phyloP scores from a whole-genome alignment of 2,113 vertebrate genomes.

The Glaucidium brasilianum region DNA sequence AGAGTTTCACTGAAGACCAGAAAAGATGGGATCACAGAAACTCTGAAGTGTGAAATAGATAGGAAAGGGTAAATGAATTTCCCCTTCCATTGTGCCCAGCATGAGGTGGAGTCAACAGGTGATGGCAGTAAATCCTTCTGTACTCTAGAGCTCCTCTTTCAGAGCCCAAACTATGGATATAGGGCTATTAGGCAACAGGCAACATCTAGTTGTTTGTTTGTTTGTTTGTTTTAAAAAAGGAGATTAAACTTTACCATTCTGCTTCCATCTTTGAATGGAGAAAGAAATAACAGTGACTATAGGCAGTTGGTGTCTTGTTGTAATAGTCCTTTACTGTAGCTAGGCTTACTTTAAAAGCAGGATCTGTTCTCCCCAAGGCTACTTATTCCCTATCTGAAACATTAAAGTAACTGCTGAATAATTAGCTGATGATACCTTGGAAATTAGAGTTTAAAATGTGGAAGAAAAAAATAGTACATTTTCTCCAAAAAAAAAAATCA shows the following conservation, averaged over 20 bases:
- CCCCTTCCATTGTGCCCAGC: neutral
- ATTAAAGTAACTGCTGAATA: slow-evolving; percentile 71
- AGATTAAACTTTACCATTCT: slow-evolving; percentile 9
- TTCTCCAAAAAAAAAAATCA: slow-evolving; percentile 41
- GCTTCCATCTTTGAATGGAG: neutral
- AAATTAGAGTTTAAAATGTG: slow-evolving; percentile 71
- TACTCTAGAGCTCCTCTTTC: neutral
- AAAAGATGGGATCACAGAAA: neutral
- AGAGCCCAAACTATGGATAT: rapidly evolving
- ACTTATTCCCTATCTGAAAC: slow-evolving; percentile 67
- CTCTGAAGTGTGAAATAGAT: neutral
- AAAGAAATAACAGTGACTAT: slow-evolving; percentile 21
- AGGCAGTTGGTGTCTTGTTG: slow-evolving; percentile 36
- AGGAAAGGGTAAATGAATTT: neutral
- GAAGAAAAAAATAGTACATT: slow-evolving; percentile 32
- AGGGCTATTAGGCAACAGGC: neutral
- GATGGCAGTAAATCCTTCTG: neutral
- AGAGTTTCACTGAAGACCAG: neutral
- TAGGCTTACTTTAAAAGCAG: slow-evolving; percentile 58
- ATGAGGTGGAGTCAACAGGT: rapidly evolving
- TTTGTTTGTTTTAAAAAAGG: too few relatives aligned
- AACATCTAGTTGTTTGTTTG: too few relatives aligned
- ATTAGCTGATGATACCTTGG: slow-evolving; percentile 70
- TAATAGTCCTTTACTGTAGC: slow-evolving; percentile 52
- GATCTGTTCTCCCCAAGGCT: slow-evolving; percentile 66